Evolutionary conservation across 2,888 invertebrate genomes (phyloP).

Genomic region (Dolichopus griseipennis): DNA sequence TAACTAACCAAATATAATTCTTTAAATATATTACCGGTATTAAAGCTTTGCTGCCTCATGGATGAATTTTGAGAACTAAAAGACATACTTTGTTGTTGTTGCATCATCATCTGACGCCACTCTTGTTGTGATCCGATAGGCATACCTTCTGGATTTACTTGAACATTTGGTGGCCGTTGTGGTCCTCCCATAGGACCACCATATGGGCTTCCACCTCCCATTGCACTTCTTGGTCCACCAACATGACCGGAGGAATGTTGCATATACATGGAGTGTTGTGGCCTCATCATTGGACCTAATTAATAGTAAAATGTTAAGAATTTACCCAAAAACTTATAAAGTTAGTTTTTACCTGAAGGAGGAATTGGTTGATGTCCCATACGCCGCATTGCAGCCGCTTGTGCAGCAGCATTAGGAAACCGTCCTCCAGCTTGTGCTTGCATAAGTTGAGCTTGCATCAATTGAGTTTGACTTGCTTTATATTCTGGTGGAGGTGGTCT

Average conservation of each 20-base stretch:
- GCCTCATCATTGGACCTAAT: slow-evolving; percentile 59
- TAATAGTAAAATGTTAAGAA: slow-evolving; percentile 12
- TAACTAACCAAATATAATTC: background rate
- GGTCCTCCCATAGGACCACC: slow-evolving; percentile 45
- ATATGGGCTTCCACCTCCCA: slow-evolving; percentile 36
- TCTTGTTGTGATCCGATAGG: slow-evolving; percentile 42
- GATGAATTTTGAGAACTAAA: slow-evolving; percentile 28
- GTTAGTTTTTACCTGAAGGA: slow-evolving; percentile 49
- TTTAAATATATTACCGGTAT: slow-evolving; percentile 29
- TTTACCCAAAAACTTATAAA: slow-evolving; percentile 10
- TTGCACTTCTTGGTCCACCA: slow-evolving; percentile 33
- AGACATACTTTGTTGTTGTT: slow-evolving; percentile 43
- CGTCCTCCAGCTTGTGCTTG: slow-evolving; percentile 45
- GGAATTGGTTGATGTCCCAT: slow-evolving; percentile 65
- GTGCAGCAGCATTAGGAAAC: slow-evolving; percentile 47
- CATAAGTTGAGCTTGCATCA: slow-evolving; percentile 49
- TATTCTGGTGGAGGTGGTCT: slow-evolving; percentile 81
- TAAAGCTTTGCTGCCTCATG: slow-evolving; percentile 40
- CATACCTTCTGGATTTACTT: slow-evolving; percentile 51
- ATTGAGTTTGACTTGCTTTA: slow-evolving; percentile 51
- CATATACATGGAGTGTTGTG: slow-evolving; percentile 52
- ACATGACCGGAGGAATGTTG: slow-evolving; percentile 36
- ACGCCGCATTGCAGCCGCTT: slow-evolving; percentile 50
- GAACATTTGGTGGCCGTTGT: slow-evolving; percentile 51
- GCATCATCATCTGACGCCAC: slow-evolving; percentile 45